A percentile compares a stretch with the other conserved stretches of the same genome.
These are phyloP conservation scores for Blomia tropicalis DNA, from an alignment of 2,888 invertebrate species.

Conservation along the genomic window DNA sequence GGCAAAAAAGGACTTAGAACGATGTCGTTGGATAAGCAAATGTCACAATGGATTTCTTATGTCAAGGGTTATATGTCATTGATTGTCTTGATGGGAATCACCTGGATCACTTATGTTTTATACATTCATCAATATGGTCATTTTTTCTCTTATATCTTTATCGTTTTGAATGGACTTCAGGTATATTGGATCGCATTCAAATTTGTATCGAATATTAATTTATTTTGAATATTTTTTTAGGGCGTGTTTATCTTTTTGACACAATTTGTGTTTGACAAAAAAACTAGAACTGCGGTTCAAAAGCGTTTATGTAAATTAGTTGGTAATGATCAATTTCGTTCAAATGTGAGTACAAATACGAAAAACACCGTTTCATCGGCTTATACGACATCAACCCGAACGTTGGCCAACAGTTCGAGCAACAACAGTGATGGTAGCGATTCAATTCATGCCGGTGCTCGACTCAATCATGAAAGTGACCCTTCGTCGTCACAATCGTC, in stretches of 20 bases:
- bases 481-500: background rate
- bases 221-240: slow-evolving; percentile 20
- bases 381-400: background rate
- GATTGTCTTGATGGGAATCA: slow-evolving; percentile 27
- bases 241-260: slow-evolving; percentile 29
- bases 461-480: background rate
- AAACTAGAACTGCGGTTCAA: slow-evolving; percentile 17
- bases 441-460: background rate
- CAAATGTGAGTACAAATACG: background rate
- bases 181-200: slow-evolving; percentile 21
- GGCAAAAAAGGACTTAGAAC: background rate
- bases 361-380: slow-evolving; percentile 9
- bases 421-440: background rate
- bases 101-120: slow-evolving; percentile 30
- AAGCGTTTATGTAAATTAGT: background rate
- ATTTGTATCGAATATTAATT: background rate
- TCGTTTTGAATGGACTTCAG: slow-evolving; percentile 29
- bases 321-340: background rate
- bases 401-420: background rate
- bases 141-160: slow-evolving; percentile 28
- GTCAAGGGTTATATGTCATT: slow-evolving; percentile 26
- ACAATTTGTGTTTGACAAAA: slow-evolving; percentile 27
- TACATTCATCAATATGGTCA: slow-evolving; percentile 25
- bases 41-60: slow-evolving; percentile 18
- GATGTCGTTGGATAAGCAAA: background rate